Evolutionary conservation across 1,140 invertebrate genomes (phyloP).

Genomic region (Xylocopa sonorina): DNA sequence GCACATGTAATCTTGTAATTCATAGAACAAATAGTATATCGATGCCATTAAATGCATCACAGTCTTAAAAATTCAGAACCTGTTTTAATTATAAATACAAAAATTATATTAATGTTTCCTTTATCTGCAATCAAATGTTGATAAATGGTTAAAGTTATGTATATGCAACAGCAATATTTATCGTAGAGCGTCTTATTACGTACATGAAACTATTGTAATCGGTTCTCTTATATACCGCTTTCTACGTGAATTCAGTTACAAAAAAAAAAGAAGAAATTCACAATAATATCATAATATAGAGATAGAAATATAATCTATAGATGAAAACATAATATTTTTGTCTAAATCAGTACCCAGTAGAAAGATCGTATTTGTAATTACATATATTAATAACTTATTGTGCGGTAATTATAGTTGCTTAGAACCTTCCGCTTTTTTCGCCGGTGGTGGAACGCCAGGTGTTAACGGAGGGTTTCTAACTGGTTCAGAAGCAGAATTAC

Average conservation of each 20-base stretch:
- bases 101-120: constrained; percentile 12
- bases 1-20: constrained; percentile 26
- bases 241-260: not conserved
- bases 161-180: constrained; percentile 5
- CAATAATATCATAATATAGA: constrained; percentile 14
- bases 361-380: constrained; percentile 58
- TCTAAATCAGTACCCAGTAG: constrained; percentile 33
- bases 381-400: constrained; percentile 58
- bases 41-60: constrained; percentile 55
- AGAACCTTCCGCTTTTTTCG: constrained; percentile 78
- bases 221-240: not conserved
- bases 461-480: constrained; percentile 65
- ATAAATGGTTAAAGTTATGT: not conserved
- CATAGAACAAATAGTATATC: constrained; percentile 10
- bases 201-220: constrained; percentile 12
- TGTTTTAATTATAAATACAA: constrained; percentile 29
- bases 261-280: constrained; percentile 28
- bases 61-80: constrained; percentile 44
- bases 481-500: constrained; percentile 52
- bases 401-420: constrained; percentile 76
- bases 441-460: constrained; percentile 68
- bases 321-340: constrained; percentile 24
- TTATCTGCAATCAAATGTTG: constrained; percentile 5
- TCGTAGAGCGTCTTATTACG: not conserved
- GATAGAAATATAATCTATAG: constrained; percentile 37